phyloP scores from a whole-genome alignment of 1,140 invertebrate species.

The Drosophila hydei region DNA sequence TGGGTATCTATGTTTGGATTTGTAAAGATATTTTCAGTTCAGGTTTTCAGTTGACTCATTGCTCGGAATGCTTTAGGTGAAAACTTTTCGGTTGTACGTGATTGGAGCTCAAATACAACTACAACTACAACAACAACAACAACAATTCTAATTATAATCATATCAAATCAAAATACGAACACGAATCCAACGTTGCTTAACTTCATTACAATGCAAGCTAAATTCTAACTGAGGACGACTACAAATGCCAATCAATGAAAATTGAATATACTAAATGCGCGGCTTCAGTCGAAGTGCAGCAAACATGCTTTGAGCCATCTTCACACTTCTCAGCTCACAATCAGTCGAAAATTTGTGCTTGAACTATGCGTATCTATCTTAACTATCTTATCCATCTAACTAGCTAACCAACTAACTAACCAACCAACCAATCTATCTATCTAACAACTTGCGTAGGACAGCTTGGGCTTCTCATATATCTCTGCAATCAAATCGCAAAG shows the following conservation, averaged over 20 bases:
- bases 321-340: slow-evolving; percentile 37
- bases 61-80: slow-evolving; percentile 82
- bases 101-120: slow-evolving; percentile 47
- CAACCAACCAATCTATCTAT: slow-evolving; percentile 1
- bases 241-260: slow-evolving; percentile 19
- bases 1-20: slow-evolving; percentile 28
- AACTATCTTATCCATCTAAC: neutral
- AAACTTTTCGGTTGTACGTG: slow-evolving; percentile 54
- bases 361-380: slow-evolving; percentile 11
- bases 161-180: slow-evolving; percentile 15
- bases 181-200: slow-evolving; percentile 46
- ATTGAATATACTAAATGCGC: neutral
- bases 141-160: neutral
- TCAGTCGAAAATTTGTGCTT: slow-evolving; percentile 46
- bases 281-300: slow-evolving; percentile 7
- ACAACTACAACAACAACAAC: slow-evolving; percentile 8
- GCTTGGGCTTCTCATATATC: slow-evolving; percentile 46
- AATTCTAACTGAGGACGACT: slow-evolving; percentile 31
- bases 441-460: slow-evolving; percentile 41
- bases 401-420: neutral
- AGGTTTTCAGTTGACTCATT: slow-evolving; percentile 69
- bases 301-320: slow-evolving; percentile 39
- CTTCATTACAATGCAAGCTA: slow-evolving; percentile 50
- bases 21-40: slow-evolving; percentile 14
- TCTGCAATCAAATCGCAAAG: too few relatives aligned